Evolutionary conservation across 2,888 invertebrate genomes (phyloP), one percentile per base, ranked within the genome.

Genomic region (Morpho achilles): DNA sequence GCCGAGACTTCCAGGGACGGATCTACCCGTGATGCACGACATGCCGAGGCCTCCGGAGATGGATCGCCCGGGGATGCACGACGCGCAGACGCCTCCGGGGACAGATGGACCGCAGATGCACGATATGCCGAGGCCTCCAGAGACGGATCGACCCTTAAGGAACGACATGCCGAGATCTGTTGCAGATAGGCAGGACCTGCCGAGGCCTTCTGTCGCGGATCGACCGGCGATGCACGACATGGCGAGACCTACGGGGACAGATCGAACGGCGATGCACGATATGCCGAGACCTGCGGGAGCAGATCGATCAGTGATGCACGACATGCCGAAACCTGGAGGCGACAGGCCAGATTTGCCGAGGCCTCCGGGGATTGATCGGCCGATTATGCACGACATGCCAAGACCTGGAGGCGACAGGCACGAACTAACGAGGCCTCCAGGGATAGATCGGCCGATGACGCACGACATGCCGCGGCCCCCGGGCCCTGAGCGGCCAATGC

Each of bases 21-120:
- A 54, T 8, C 50, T 3, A 32, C 32, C 50, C 7, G 52, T 51
- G 42, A 46, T 73, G 58, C 66, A 56, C 8, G 61, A 62, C 8
- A 53, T 61, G 53, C 16, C 53, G 22, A 58, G 59, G 10, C 58
- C 58, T n/a, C 59, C 65, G 8, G 49, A 50, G 1, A 8, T 50
- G 7, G 65, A 62, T 7, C 59, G 64, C 3, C 56, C 60, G 47
- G 54, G 57, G 47, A 43, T 72, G 53, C 64, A 57, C n/a, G 60
- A 60, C 8, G 53, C 60, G 56, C 10, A 48, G 41, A 53, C 59
- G 40, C 57, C 56, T n/a, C 57, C 64, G 8, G 47, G 39, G 1
- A 8, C 49, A 16, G 67, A 58, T n/a, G 51, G 59, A 8, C 59
- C 51, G 16, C 16, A 16, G 47, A 43, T 72, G 53, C 64, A 57